Evolutionary conservation across 2,797 vertebrate genomes (phyloP), one percentile per base, ranked within the genome.

Genomic region (Meriones psammophilus): DNA sequence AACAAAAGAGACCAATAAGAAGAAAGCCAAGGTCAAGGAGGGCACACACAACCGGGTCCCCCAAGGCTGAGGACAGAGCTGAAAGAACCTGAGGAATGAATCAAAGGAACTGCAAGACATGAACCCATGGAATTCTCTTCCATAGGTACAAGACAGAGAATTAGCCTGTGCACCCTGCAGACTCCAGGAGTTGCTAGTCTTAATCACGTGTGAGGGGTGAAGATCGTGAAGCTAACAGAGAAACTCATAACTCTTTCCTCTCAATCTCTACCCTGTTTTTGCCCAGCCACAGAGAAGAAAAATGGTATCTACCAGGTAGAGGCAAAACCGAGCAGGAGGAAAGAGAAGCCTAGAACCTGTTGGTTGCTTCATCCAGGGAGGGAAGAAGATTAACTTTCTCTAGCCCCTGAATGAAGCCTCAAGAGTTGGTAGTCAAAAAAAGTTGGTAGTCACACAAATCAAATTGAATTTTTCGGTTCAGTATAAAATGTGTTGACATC

Each of bases 401-500:
- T 24, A 64, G 66, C 1, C 4, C 22, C 56, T 33, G 54, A 64
- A 64, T 22, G 12, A 71, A 79, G 58, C 26, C 69, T 17, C 81
- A 83, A 91, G 89, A 76, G 50, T 50, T 89, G 60, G 17, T 39
- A 18, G 68, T 86, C 33, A 50, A 50, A 50, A 83, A 91, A 84
- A 76, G 50, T 42, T 89, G 66, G 17, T 39, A 18, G 68, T 86
- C 33, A 26, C n/a, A 60, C 36, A 87, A 15, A 69, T 2, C 69
- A 88, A 87, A 56, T 7, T 64, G 24, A 14, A 62, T 95, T 91
- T 85, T 90, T 79, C 56, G 91, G 95, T 78, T 36, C 1, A 33
- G 33, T 12, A 39, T 42, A 54, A 69, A 20, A 73, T 68, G 26
- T 78, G 73, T 10, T 76, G 24, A 39, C 1, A 71, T 36, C 1